phyloP scores from a whole-genome alignment of 2,113 vertebrate species.

The Psittacara wagleri region DNA sequence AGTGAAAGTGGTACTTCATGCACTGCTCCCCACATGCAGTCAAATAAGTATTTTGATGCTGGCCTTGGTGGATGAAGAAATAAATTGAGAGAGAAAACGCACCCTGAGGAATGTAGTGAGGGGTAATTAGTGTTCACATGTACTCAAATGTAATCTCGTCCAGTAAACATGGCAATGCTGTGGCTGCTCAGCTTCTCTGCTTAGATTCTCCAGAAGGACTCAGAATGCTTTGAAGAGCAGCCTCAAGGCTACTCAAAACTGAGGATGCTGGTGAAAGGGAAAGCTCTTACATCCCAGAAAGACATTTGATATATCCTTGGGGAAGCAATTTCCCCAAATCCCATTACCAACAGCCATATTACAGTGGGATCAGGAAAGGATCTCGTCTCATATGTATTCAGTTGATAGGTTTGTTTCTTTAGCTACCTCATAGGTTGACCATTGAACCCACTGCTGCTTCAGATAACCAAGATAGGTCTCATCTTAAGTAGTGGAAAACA shows the following conservation, averaged over 20 bases:
- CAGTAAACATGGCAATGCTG: background rate
- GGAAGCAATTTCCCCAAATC: background rate
- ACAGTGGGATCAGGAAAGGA: background rate
- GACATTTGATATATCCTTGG: background rate
- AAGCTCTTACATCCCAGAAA: background rate
- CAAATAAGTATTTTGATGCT: background rate
- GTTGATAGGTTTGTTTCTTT: background rate
- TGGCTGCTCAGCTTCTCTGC: background rate
- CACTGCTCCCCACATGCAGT: background rate
- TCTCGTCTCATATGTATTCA: background rate
- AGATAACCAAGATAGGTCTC: background rate
- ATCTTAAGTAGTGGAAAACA: background rate
- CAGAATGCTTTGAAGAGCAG: background rate
- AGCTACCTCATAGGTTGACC: background rate
- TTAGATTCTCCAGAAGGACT: background rate
- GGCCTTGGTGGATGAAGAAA: background rate
- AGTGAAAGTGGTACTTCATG: background rate
- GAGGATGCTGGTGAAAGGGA: background rate
- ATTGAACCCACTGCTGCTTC: background rate
- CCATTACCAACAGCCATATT: background rate
- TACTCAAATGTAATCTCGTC: background rate
- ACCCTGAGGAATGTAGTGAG: background rate
- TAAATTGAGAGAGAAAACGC: background rate
- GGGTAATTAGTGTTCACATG: background rate
- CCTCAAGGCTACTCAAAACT: background rate